A percentile compares a stretch with the other conserved stretches of the same genome.
phyloP scores from a whole-genome alignment of 2,797 vertebrate species.

The Dromococcyx pavoninus region DNA sequence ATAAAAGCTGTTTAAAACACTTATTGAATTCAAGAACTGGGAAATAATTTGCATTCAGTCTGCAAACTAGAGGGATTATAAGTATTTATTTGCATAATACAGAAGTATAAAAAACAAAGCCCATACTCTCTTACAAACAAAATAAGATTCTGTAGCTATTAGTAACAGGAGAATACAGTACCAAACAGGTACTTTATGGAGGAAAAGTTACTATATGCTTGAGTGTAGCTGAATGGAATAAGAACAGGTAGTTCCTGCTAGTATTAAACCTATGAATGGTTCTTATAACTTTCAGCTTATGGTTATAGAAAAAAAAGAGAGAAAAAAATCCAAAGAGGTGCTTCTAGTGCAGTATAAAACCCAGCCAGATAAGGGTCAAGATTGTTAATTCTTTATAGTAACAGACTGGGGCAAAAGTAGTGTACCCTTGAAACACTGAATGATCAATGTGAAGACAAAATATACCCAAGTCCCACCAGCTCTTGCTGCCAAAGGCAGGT shows the following conservation, averaged over 20 bases:
- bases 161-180: background rate
- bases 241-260: background rate
- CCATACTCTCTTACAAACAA: background rate
- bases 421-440: fast-evolving
- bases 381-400: background rate
- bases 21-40: background rate
- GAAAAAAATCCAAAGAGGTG: background rate
- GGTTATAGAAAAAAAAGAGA: background rate
- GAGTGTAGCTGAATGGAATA: background rate
- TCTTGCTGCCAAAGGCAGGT: background rate
- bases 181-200: background rate
- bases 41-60: background rate
- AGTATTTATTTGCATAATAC: constrained; percentile 9
- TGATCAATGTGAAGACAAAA: background rate
- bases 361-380: fast-evolving
- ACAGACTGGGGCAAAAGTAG: background rate
- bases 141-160: background rate
- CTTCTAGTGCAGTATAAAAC: background rate
- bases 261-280: background rate
- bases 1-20: background rate
- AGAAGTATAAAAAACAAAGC: background rate
- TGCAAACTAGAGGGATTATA: background rate
- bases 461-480: background rate
- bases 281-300: background rate
- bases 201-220: background rate